These are phyloP conservation scores for Phyllopteryx taeniolatus DNA, from an alignment of 2,113 vertebrate species.

Conservation along the genomic window DNA sequence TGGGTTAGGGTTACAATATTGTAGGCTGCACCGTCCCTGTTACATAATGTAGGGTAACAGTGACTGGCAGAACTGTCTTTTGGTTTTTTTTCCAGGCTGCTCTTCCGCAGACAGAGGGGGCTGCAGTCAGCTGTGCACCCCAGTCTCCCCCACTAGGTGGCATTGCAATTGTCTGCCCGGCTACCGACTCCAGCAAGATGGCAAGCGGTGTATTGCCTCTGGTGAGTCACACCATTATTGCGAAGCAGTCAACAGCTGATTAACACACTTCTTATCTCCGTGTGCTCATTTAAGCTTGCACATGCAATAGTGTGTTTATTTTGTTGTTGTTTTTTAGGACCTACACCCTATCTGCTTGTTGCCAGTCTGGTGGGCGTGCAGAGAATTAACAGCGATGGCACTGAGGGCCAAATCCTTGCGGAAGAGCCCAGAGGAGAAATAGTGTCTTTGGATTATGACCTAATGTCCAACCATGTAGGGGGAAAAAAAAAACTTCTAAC, in stretches of 20 bases:
- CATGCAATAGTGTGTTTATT: conserved; percentile 10
- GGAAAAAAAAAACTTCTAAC: neutral
- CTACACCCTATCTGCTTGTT: conserved; percentile 81
- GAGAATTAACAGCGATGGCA: conserved; percentile 79
- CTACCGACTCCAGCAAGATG: conserved; percentile 81
- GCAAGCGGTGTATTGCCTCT: conserved; percentile 76
- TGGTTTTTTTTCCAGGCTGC: conserved; percentile 76
- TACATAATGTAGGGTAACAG: neutral
- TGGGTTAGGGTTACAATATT: neutral
- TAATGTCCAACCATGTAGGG: conserved; percentile 82
- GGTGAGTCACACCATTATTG: conserved; percentile 66
- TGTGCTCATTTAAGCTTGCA: neutral
- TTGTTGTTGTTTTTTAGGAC: conserved; percentile 68
- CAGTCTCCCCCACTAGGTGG: conserved; percentile 75
- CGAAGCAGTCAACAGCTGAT: conserved; percentile 4
- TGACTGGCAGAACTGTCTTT: neutral
- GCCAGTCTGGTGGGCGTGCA: conserved; percentile 82
- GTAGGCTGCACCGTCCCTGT: neutral
- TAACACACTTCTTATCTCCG: neutral
- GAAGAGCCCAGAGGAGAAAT: conserved; percentile 81
- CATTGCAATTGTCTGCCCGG: conserved; percentile 84
- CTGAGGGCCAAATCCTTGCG: conserved; percentile 74
- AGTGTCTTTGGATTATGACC: conserved; percentile 87
- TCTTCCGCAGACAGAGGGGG: conserved; percentile 84
- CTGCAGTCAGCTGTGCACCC: conserved; percentile 85